These are phyloP conservation scores for Pardalotus punctatus DNA, from an alignment of 2,113 vertebrate genomes.

Conservation along the genomic window DNA sequence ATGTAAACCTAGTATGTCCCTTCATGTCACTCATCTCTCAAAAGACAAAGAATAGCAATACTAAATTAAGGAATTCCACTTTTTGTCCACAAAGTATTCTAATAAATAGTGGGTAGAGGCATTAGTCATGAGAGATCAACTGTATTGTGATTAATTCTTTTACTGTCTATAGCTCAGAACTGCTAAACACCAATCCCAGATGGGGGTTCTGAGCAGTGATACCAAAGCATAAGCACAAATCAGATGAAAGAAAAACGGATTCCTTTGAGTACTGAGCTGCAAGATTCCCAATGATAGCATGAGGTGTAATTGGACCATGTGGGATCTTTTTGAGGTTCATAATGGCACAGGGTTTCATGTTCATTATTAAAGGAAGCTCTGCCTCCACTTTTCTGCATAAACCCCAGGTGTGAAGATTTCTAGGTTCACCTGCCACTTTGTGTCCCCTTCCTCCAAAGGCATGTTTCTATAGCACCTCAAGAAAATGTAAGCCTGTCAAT, in stretches of 20 bases:
- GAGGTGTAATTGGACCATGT: background rate
- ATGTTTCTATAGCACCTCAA: background rate
- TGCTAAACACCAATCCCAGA: background rate
- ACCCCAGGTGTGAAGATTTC: background rate
- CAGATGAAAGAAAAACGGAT: background rate
- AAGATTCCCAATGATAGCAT: background rate
- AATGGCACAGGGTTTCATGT: background rate
- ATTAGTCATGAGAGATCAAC: background rate
- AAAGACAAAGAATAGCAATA: background rate
- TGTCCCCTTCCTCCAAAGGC: background rate
- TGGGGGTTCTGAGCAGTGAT: background rate
- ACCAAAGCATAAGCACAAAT: background rate
- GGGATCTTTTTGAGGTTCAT: background rate
- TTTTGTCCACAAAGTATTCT: background rate
- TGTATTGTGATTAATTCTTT: background rate
- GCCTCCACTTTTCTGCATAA: background rate
- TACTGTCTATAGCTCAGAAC: background rate
- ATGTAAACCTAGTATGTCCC: accelerated
- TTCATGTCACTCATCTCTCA: background rate
- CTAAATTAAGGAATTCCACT: background rate
- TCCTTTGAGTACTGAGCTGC: background rate
- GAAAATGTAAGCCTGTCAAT: background rate
- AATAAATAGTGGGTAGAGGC: background rate
- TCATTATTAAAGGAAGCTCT: background rate
- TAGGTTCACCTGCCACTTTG: background rate